Percentiles rank a stretch among this genome's conserved stretches.
These are phyloP conservation scores for Harlomillsia oculata DNA, from an alignment of 1,140 invertebrate species.

Conservation along the genomic window DNA sequence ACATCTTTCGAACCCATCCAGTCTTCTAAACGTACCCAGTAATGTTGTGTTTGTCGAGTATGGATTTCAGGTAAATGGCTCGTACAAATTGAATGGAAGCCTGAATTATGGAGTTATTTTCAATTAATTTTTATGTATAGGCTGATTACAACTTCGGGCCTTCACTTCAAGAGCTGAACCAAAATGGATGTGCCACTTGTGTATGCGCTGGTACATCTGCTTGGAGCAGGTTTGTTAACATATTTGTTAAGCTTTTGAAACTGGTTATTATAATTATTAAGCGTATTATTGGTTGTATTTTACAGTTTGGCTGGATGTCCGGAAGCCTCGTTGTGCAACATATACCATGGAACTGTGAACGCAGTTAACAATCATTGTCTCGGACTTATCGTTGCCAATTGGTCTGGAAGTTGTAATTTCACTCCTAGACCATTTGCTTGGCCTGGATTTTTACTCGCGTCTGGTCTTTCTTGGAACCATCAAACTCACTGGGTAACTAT, in stretches of 20 bases:
- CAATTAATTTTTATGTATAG: conserved; percentile 40
- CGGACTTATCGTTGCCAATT: conserved; percentile 54
- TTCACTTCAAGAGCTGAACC: conserved; percentile 47
- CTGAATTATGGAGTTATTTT: neutral
- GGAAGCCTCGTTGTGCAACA: conserved; percentile 53
- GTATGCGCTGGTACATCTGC: conserved; percentile 56
- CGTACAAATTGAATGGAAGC: neutral
- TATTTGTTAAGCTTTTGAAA: neutral
- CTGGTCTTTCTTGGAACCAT: conserved; percentile 56
- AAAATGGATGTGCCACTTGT: conserved; percentile 49
- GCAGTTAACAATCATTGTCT: conserved; percentile 47
- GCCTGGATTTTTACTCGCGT: conserved; percentile 55
- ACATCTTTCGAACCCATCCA: conserved; percentile 38
- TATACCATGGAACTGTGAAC: conserved; percentile 50
- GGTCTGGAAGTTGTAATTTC: conserved; percentile 55
- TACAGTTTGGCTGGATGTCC: conserved; percentile 54
- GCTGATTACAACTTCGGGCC: conserved; percentile 56
- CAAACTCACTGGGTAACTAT: conserved; percentile 46
- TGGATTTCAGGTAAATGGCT: conserved; percentile 48
- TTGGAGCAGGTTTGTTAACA: conserved; percentile 48
- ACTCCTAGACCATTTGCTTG: conserved; percentile 55
- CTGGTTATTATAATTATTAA: conserved; percentile 15
- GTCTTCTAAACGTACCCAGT: conserved; percentile 45
- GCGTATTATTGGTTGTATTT: conserved; percentile 12
- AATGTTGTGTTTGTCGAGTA: conserved; percentile 55